phyloP scores from a whole-genome alignment of 2,797 vertebrate genomes.

The Channallabes apus region DNA sequence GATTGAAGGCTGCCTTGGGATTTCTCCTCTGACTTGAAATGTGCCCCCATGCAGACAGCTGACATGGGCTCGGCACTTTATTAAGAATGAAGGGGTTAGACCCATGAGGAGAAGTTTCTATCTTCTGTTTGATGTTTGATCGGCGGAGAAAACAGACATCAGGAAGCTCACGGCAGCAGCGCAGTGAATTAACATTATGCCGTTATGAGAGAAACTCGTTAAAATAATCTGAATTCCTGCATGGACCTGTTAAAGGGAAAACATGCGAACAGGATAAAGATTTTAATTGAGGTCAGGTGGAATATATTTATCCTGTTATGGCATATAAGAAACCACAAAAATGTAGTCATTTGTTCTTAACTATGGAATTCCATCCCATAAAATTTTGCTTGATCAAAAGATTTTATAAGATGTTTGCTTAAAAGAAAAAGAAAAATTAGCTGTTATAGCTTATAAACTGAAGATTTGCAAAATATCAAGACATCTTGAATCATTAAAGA shows the following conservation, averaged over 20 bases:
- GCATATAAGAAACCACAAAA: neutral
- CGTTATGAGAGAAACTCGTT: neutral
- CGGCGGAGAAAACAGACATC: neutral
- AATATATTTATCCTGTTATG: neutral
- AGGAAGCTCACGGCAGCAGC: neutral
- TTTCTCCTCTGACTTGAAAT: conserved; percentile 7
- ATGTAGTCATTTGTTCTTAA: neutral
- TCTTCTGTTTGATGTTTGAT: neutral
- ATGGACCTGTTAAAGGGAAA: neutral
- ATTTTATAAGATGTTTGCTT: neutral
- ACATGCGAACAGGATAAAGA: neutral
- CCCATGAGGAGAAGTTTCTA: neutral
- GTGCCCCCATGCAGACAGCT: conserved; percentile 15
- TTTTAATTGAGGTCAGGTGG: neutral
- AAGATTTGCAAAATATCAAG: neutral
- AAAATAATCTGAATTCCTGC: neutral
- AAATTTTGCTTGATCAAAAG: neutral
- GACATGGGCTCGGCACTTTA: conserved; percentile 29
- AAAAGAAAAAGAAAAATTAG: neutral
- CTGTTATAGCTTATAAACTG: neutral
- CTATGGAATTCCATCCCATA: neutral
- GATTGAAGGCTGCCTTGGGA: conserved; percentile 20
- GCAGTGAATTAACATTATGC: conserved; percentile 2
- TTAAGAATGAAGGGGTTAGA: conserved; percentile 15
- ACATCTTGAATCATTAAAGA: neutral